Evolutionary conservation across 2,888 invertebrate genomes (phyloP), one percentile per base, ranked within the genome.

Genomic region (Drosophila crucigera): DNA sequence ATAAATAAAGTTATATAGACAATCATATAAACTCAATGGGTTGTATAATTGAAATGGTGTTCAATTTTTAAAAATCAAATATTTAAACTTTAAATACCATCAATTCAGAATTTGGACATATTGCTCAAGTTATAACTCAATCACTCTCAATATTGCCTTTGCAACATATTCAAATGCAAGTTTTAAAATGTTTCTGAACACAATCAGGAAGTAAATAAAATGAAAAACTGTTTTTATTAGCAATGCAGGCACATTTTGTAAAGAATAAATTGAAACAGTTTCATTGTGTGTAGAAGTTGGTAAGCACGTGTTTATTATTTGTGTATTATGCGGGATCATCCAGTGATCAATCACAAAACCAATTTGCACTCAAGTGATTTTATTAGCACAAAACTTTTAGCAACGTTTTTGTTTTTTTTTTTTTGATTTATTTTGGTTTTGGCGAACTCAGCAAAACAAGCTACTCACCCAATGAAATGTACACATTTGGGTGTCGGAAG

Each of bases 381-480:
- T 52, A 73, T 56, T 39, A 59, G 11, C 79, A 72, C 76, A 68
- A 22, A 69, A 66, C 22, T 59, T 60, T 49, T 19, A 22, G 19
- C 31, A 53, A 56, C 16, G 25, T 25, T 16, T 47, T 4, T 7
- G 5, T 43, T 22, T 49, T 6, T 30, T 9, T 30, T 43, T 19
- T 7, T 43, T 37, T 4, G 9, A 3, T 19, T 6, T 22, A 37
- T 7, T 7, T 33, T 14, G 25, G 25, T 47, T 33, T 19, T 47
- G 43, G 60, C 31, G 11, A 64, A 64, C 71, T 67, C 69, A 73
- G 73, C 25, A 63, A 59, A 68, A 68, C 58, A 64, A 55, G 54
- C 70, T 83, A 85, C 85, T 85, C 82, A 85, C 85, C 85, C 82
- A 83, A 69, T 73, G 64, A 60, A 74, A 68, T 70, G 53, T 53